Conservation (phyloP, 2,113 vertebrate genomes). For the Psittacula cyanocephala region DNA sequence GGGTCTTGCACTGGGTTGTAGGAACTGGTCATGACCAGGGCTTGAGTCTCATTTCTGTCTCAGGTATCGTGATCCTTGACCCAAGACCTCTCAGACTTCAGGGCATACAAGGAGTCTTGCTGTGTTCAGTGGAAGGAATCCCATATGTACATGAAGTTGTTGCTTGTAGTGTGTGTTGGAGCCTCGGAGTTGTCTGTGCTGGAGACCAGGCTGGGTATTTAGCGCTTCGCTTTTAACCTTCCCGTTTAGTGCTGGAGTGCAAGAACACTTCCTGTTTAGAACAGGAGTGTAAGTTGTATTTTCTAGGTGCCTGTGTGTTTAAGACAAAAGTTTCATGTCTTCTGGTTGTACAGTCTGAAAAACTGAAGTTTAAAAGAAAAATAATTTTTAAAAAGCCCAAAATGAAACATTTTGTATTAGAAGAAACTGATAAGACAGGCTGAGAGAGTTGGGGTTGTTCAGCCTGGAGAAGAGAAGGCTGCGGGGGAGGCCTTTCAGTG, state of each 20-base stretch:
- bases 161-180: rapidly evolving
- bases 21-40: background rate
- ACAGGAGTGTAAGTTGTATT: background rate
- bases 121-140: rapidly evolving
- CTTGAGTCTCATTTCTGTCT: background rate
- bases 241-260: background rate
- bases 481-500: background rate
- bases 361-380: background rate
- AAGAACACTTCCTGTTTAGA: background rate
- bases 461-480: background rate
- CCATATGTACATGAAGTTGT: background rate
- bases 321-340: background rate
- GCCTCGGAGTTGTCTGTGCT: too few relatives aligned
- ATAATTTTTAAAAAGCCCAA: background rate
- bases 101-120: background rate
- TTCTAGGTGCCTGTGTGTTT: background rate
- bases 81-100: background rate
- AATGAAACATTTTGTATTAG: background rate
- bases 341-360: background rate
- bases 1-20: background rate
- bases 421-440: too few relatives aligned
- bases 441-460: background rate
- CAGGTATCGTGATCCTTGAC: background rate
- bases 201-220: too few relatives aligned
- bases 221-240: background rate